Evolutionary conservation across 2,113 vertebrate genomes (phyloP).

Genomic region (Daphoenositta chrysoptera): DNA sequence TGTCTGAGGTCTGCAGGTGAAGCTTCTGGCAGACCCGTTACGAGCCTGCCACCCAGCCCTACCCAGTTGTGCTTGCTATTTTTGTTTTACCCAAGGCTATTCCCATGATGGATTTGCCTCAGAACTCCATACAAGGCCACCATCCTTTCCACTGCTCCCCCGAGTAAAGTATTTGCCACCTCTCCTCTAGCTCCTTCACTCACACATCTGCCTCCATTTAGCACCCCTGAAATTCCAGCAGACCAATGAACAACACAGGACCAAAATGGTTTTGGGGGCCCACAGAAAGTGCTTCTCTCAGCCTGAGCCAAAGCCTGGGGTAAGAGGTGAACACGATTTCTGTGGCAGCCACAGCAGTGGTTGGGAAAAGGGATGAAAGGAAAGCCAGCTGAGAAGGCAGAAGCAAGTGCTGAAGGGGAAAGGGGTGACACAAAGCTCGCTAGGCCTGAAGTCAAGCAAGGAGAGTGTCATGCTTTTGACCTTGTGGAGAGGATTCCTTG

Average conservation of each 20-base stretch:
- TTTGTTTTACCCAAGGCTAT: not conserved
- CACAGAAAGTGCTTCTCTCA: not conserved
- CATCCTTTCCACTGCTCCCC: not conserved
- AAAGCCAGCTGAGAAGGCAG: not conserved
- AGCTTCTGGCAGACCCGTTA: not conserved
- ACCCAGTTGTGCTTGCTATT: not conserved
- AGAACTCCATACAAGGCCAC: not conserved
- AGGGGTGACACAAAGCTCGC: not conserved
- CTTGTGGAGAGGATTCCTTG: not conserved
- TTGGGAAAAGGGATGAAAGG: not conserved
- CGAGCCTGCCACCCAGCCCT: not conserved
- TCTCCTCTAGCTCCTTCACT: not conserved
- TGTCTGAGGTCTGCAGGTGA: not conserved
- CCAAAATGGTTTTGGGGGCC: not conserved
- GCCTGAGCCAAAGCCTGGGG: not conserved
- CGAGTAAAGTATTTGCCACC: not conserved
- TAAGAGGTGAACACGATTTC: fast-evolving
- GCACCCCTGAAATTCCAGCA: not conserved
- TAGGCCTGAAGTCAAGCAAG: not conserved
- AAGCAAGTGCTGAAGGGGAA: not conserved
- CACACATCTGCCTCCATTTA: not conserved
- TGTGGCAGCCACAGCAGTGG: not conserved
- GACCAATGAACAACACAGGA: not conserved
- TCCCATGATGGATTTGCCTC: not conserved
- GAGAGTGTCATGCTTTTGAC: not conserved